These are phyloP conservation scores for Drosophila birchii DNA, from an alignment of 2,888 invertebrate genomes.

Conservation along the genomic window DNA sequence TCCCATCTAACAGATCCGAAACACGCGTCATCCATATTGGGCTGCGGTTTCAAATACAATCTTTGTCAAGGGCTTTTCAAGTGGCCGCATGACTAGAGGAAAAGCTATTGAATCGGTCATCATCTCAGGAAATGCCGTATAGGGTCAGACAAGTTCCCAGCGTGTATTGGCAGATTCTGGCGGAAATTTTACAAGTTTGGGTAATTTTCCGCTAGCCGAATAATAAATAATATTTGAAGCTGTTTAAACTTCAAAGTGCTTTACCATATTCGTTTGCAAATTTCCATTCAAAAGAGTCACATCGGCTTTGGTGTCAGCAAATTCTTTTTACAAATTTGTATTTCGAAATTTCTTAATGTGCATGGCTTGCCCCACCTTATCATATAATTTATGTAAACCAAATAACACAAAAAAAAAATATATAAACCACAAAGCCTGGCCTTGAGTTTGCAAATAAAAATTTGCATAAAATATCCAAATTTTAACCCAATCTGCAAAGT, in stretches of 20 bases:
- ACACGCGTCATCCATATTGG: slow-evolving; percentile 44
- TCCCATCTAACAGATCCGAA: slow-evolving; percentile 40
- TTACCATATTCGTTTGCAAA: background rate
- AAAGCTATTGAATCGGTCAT: slow-evolving; percentile 3
- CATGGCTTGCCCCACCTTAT: slow-evolving; percentile 22
- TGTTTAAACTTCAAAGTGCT: background rate
- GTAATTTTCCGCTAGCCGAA: background rate
- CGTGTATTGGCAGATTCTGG: background rate
- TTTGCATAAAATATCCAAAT: slow-evolving; percentile 26
- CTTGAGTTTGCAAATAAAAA: slow-evolving; percentile 25
- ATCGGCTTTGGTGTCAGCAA: slow-evolving; percentile 4
- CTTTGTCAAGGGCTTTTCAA: slow-evolving; percentile 36
- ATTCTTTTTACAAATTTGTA: slow-evolving; percentile 16
- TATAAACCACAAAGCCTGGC: slow-evolving; percentile 19
- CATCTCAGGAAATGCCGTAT: slow-evolving; percentile 13
- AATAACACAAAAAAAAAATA: slow-evolving; percentile 4
- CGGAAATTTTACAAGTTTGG: background rate
- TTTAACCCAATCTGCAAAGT: slow-evolving; percentile 12
- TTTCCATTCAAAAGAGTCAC: background rate
- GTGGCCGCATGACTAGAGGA: slow-evolving; percentile 28
- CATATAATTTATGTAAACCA: slow-evolving; percentile 17
- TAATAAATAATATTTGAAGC: background rate
- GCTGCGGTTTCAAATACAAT: slow-evolving; percentile 11
- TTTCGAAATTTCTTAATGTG: slow-evolving; percentile 12
- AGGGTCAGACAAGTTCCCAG: slow-evolving; percentile 4